Evolutionary conservation across 2,113 vertebrate genomes (phyloP), one percentile per base, ranked within the genome.

Genomic region (Psettodes erumei): DNA sequence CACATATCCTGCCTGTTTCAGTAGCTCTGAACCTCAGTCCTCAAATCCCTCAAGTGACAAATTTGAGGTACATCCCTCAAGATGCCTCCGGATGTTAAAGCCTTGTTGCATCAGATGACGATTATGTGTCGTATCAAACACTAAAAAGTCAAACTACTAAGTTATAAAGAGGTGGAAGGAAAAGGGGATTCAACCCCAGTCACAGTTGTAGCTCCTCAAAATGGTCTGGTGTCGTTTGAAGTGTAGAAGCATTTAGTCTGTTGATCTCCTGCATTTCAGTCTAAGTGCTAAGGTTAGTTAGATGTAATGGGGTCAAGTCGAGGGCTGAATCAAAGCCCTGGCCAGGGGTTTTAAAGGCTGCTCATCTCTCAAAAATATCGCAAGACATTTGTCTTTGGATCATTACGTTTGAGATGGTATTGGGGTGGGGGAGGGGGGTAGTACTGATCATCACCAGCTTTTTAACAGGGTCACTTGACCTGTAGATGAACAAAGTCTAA

Each of bases 381-480:
- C 35, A 25, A 56, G 61, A 65, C 55, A 5, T 56, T 38, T 45
- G 65, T 72, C 54, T 51, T 47, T 1, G 11, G 53, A 72, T 74
- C 67, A 37, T 21, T 37, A 12, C 32, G n/a, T 69, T 33, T 40
- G 11, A 56, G 51, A 54, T 37, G 70, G 53, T 51, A 32, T 64
- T n/a, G 0, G 27, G 30, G 54, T 63, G 16, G 21, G 27, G 32
- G 15, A 8, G 70, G 33, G 67, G 70, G 47, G 0, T 79, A 67
- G 60, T 79, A 90, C 74, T 88, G 91, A 91, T 91, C 80, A 89
- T 91, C 88, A 93, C 91, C 89, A 90, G 88, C 87, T 88, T 91
- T 87, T 83, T 75, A 82, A 92, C 72, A 38, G 10, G 86, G 81
- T 90, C 85, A 51, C 48, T 55, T 77, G 90, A 91, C 89, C 88